A percentile compares a stretch with the other conserved stretches of the same genome.
Evolutionary conservation across 1,140 invertebrate species (phyloP).

Genomic region (Trichonephila inaurata): DNA sequence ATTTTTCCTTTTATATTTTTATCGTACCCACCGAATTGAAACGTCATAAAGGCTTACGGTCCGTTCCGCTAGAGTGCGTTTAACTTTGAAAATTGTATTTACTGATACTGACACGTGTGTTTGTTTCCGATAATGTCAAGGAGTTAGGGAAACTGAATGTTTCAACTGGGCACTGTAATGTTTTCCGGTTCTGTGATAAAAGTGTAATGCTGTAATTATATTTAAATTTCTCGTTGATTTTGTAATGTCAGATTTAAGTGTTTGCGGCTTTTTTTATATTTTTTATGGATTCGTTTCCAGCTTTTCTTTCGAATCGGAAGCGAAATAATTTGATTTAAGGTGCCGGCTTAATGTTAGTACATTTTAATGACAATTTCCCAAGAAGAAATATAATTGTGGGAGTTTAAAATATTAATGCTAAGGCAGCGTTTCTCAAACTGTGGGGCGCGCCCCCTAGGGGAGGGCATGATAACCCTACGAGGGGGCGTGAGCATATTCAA

Average conservation of each 20-base stretch:
- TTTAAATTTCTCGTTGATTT: conserved; percentile 5
- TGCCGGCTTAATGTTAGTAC: no score
- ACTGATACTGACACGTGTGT: not conserved
- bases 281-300: not conserved
- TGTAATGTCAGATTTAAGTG: not conserved
- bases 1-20: conserved; percentile 10
- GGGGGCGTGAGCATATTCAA: no score
- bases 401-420: no score
- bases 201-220: not conserved
- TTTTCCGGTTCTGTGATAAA: not conserved
- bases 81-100: not conserved
- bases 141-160: not conserved
- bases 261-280: not conserved
- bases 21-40: not conserved
- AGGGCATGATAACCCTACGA: no score
- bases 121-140: not conserved
- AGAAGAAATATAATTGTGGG: no score
- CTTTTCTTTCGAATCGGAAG: not conserved
- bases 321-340: not conserved
- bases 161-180: not conserved
- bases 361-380: no score
- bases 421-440: no score
- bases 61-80: not conserved
- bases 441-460: no score
- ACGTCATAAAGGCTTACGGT: not conserved